phyloP scores from a whole-genome alignment of 2,113 vertebrate genomes.

The Lepisosteus oculatus region DNA sequence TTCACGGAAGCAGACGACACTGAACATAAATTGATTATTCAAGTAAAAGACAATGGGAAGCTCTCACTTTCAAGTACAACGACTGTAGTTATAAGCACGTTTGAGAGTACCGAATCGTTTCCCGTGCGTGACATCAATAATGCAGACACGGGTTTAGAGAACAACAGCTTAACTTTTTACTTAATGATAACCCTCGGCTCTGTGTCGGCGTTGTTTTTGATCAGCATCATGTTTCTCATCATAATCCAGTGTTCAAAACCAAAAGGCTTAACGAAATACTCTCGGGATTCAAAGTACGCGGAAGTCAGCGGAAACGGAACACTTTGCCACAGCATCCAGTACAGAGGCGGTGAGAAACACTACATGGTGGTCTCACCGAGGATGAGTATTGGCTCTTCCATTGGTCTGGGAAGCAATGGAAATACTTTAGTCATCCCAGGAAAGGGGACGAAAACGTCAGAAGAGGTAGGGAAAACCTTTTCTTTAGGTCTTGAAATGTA shows the following conservation, averaged over 20 bases:
- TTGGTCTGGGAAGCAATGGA: constrained; percentile 28
- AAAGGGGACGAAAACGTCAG: constrained; percentile 19
- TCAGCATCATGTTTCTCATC: constrained; percentile 28
- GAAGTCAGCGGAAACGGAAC: constrained; percentile 22
- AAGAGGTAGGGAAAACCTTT: constrained; percentile 21
- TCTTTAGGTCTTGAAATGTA: too few relatives aligned
- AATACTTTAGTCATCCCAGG: constrained; percentile 37
- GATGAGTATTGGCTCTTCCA: constrained; percentile 33
- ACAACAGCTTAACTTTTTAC: constrained; percentile 32
- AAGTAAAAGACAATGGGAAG: constrained; percentile 47
- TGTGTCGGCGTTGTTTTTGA: constrained; percentile 35
- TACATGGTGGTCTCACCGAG: constrained; percentile 34
- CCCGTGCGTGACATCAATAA: constrained; percentile 22
- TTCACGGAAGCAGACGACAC: constrained; percentile 39
- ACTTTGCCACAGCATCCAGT: constrained; percentile 30
- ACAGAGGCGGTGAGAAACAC: constrained; percentile 29
- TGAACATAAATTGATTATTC: constrained; percentile 39
- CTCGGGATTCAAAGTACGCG: constrained; percentile 12
- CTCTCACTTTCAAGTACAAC: constrained; percentile 39
- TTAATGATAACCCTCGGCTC: constrained; percentile 31
- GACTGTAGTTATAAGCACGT: constrained; percentile 33
- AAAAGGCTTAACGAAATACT: constrained; percentile 11
- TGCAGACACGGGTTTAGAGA: not conserved
- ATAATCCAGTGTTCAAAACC: constrained; percentile 23
- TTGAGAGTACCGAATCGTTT: constrained; percentile 37